A percentile compares a stretch with the other conserved stretches of the same genome.
Evolutionary conservation across 2,888 invertebrate genomes (phyloP).

Genomic region (Stenodema calcarata): DNA sequence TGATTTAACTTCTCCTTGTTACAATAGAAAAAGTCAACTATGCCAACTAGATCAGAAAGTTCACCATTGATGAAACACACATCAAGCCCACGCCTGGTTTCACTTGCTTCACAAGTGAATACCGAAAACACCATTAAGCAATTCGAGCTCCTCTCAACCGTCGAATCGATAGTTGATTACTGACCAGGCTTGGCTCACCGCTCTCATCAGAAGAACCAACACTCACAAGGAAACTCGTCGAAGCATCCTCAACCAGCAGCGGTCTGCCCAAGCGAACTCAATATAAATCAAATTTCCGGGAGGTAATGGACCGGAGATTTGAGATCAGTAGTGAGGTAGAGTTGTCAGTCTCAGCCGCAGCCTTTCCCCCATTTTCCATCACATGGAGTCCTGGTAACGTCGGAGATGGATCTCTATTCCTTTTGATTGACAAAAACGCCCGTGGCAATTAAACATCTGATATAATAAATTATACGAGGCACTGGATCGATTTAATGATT

Average conservation of each 20-base stretch:
- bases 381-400: not conserved
- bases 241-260: not conserved
- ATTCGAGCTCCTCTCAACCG: not conserved
- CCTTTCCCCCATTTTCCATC: not conserved
- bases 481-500: no score
- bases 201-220: not conserved
- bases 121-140: not conserved
- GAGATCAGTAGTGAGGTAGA: not conserved
- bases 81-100: not conserved
- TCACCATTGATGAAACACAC: no score
- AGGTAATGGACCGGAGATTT: not conserved
- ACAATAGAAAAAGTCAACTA: no score
- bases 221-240: not conserved
- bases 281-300: not conserved
- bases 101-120: not conserved
- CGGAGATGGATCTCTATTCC: not conserved
- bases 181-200: not conserved
- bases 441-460: no score
- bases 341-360: not conserved
- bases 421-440: no score
- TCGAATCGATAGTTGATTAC: not conserved
- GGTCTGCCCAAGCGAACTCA: not conserved
- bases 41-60: no score
- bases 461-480: no score
- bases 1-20: no score